These are phyloP conservation scores for Chiroxiphia lanceolata DNA, from an alignment of 2,797 vertebrate species.

Conservation along the genomic window DNA sequence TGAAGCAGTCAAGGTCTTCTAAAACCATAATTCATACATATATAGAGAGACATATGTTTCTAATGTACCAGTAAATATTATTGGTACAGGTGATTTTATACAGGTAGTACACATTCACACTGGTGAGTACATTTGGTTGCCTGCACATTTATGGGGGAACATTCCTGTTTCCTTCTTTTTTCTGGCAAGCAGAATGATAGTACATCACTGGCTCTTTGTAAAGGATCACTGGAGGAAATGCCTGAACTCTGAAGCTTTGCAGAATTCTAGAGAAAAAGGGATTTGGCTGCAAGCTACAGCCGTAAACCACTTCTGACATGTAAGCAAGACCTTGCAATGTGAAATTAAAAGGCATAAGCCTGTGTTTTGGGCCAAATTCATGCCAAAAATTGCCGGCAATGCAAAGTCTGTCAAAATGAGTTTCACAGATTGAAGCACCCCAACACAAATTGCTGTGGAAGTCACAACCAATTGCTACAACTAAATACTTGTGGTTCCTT, in stretches of 20 bases:
- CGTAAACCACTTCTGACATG: not conserved
- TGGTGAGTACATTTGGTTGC: not conserved
- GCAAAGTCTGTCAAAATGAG: not conserved
- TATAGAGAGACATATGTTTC: not conserved
- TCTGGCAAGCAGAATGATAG: not conserved
- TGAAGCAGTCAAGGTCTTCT: not conserved
- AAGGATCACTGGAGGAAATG: not conserved
- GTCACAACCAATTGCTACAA: not conserved
- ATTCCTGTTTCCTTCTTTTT: not conserved
- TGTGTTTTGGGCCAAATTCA: not conserved
- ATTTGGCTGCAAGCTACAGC: not conserved
- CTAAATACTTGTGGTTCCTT: not conserved
- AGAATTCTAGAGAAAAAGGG: not conserved
- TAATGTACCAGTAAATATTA: not conserved
- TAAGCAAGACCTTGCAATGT: not conserved
- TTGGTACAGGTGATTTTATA: not conserved
- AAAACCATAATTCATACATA: not conserved
- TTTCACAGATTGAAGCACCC: not conserved
- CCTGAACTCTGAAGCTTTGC: not conserved
- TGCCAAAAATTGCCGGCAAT: not conserved
- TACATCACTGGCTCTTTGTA: not conserved
- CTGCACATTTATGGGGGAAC: not conserved
- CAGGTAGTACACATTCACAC: not conserved
- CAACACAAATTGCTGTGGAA: not conserved
- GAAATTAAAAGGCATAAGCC: not conserved